A percentile compares a stretch with the other conserved stretches of the same genome.
Evolutionary conservation across 2,797 vertebrate genomes (phyloP).

Genomic region (Apodemus agrarius): DNA sequence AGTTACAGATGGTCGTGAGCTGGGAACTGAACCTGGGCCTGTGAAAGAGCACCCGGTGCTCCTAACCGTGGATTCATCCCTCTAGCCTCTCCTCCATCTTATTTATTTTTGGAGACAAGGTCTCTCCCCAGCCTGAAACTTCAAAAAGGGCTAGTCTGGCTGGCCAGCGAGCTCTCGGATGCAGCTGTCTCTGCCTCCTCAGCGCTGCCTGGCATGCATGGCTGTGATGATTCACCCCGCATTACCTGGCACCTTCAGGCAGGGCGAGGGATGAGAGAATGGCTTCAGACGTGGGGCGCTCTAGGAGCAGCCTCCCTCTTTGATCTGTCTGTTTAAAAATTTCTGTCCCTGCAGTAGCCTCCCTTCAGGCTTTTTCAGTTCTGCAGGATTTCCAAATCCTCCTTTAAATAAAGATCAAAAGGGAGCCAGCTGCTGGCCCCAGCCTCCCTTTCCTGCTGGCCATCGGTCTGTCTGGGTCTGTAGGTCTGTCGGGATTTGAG

Average conservation of each 20-base stretch:
- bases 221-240: background rate
- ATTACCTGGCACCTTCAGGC: background rate
- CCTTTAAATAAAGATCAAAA: slow-evolving; percentile 84
- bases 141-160: background rate
- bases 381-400: slow-evolving; percentile 79
- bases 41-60: background rate
- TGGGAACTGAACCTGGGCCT: background rate
- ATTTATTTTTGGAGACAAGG: background rate
- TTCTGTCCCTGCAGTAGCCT: slow-evolving; percentile 57
- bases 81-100: background rate
- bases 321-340: slow-evolving; percentile 62
- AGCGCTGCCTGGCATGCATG: background rate
- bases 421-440: slow-evolving; percentile 67
- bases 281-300: background rate
- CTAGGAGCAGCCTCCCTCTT: background rate
- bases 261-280: background rate
- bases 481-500: background rate
- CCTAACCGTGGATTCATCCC: background rate
- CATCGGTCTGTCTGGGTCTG: background rate
- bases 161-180: background rate
- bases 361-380: slow-evolving; percentile 38
- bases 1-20: background rate
- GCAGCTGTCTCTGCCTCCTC: background rate
- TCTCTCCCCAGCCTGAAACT: background rate
- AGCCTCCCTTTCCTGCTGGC: slow-evolving; percentile 57